Evolutionary conservation across 1,140 invertebrate genomes (phyloP), one percentile per base, ranked within the genome.

Genomic region (Drosophila malerkotliana): DNA sequence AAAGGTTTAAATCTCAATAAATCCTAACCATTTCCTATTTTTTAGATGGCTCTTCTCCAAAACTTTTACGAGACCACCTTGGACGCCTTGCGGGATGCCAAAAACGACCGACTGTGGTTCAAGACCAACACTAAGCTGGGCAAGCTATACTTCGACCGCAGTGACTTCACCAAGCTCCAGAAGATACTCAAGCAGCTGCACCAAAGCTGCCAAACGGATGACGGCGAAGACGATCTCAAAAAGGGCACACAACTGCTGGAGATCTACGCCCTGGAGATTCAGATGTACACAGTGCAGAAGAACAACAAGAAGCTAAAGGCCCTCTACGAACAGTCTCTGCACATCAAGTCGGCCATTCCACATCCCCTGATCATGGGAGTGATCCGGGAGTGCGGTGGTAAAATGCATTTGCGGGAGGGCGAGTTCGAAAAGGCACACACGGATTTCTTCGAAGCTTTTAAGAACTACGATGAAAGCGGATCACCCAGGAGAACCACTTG

Each of bases 401-500:
- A 99, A 93, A 99, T 99, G 99, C 99, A 99, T 93, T 93, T 99
- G 37, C 94, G 99, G 49, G 98, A 99, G 94, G 98, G 98, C 14
- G 98, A 99, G 93, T 99, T 99, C 93, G 98, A 99, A 92, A 98
- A 99, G 92, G 98, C 99, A 5, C 98, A 99, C 92, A 99, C 98
- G 2, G 99, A 99, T 91, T 99, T 99, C 92, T 99, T 99, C 93
- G 98, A 99, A 93, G 99, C 99, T 3, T 99, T 99, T 92, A 99
- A 99, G 93, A 99, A 99, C 92, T 99, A 99, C 92, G 99, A 99
- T 94, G 99, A 99, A 93, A 99, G 98, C 39, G 99, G 99, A n/a
- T 99, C 97, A 80, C 98, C 98, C 39, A 93, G 99, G 68, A 93
- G 99, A 77, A 99, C 98, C 21, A 99, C 98, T 0, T 99, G 99